Evolutionary conservation across 2,113 vertebrate genomes (phyloP).

Genomic region (Stegostoma tigrinum): DNA sequence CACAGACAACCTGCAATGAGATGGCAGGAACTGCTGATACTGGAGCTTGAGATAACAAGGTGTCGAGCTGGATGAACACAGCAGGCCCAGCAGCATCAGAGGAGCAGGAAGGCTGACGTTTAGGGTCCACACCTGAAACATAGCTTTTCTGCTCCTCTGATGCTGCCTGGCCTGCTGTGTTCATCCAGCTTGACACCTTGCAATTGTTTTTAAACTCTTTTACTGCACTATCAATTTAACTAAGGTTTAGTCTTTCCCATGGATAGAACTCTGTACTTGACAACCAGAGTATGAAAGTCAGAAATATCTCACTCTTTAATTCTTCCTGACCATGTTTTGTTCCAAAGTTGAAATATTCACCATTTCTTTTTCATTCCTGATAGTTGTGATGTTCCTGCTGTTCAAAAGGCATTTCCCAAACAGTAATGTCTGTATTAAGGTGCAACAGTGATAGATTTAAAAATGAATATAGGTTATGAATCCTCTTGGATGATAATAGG

Average conservation of each 20-base stretch:
- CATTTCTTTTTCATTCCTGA: not conserved
- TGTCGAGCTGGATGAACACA: no score
- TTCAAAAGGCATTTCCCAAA: not conserved
- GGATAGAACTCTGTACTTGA: not conserved
- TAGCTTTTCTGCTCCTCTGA: no score
- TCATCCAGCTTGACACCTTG: not conserved
- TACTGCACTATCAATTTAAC: not conserved
- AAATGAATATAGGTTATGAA: not conserved
- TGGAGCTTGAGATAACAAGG: no score
- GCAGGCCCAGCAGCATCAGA: no score
- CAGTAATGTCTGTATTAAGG: not conserved
- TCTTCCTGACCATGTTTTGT: not conserved
- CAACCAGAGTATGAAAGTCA: not conserved
- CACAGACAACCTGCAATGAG: not conserved
- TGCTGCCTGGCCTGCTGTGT: no score
- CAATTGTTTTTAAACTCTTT: not conserved
- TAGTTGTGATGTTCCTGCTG: not conserved
- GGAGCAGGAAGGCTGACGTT: no score
- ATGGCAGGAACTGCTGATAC: no score
- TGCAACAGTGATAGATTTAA: not conserved
- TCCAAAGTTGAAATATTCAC: not conserved
- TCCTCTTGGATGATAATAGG: conserved; percentile 2
- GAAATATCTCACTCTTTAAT: not conserved
- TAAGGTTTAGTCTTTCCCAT: not conserved
- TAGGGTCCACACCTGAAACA: no score